Conservation (phyloP, 2,888 invertebrate genomes). For the Cataglyphis cursor region DNA sequence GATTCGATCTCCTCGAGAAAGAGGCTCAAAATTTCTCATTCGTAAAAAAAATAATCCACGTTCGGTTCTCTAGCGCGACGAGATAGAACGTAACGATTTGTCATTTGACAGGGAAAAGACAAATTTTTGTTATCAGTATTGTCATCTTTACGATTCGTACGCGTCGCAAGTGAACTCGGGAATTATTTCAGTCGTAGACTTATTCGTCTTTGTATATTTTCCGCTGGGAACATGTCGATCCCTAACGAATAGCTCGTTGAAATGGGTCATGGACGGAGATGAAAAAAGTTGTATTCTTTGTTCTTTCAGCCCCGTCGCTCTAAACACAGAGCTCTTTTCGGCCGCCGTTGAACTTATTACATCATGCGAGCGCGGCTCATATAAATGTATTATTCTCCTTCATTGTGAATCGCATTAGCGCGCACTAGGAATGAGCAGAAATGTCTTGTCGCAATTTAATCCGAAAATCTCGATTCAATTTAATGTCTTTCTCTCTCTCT, state of each 20-base stretch:
- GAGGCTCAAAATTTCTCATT: neutral
- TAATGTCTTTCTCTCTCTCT: neutral
- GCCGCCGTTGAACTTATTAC: neutral
- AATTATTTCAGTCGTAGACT: slow-evolving; percentile 20
- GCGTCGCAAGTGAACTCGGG: slow-evolving; percentile 17
- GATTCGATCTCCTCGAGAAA: slow-evolving; percentile 18
- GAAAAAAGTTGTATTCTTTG: slow-evolving; percentile 5
- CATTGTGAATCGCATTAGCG: slow-evolving; percentile 12
- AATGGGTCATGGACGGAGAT: slow-evolving; percentile 15
- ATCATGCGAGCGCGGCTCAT: neutral
- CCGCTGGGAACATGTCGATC: neutral
- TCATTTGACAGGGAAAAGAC: neutral
- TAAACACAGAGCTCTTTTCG: neutral
- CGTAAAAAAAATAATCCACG: slow-evolving; percentile 26
- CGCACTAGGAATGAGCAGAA: neutral
- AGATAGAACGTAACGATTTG: neutral
- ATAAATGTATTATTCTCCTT: slow-evolving; percentile 35
- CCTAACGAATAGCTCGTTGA: neutral
- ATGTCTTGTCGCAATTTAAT: slow-evolving; percentile 11
- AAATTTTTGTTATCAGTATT: slow-evolving; percentile 35
- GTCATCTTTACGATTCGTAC: slow-evolving; percentile 36
- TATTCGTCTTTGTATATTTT: slow-evolving; percentile 19
- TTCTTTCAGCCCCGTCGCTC: neutral
- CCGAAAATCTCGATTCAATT: neutral
- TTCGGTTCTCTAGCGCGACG: neutral